Evolutionary conservation across 2,113 vertebrate genomes (phyloP).

Genomic region (Rhegmatorhina hoffmannsi): DNA sequence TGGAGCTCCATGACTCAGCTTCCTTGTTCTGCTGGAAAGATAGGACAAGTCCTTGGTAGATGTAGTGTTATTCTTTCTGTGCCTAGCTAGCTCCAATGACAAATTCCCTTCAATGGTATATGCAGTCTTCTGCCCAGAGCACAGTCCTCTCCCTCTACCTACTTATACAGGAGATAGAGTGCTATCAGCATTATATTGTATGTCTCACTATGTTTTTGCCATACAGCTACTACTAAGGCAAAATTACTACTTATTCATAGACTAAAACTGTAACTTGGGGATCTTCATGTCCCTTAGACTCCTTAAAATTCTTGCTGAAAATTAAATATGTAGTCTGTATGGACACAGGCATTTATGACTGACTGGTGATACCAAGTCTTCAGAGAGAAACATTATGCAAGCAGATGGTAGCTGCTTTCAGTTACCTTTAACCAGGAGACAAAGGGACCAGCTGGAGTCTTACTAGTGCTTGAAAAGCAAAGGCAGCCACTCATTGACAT

Average conservation of each 20-base stretch:
- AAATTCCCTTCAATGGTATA: not conserved
- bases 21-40: not conserved
- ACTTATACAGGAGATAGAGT: not conserved
- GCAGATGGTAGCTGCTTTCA: conserved; percentile 26
- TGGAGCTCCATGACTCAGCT: not conserved
- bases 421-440: not conserved
- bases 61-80: not conserved
- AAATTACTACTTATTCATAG: not conserved
- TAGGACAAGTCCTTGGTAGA: not conserved
- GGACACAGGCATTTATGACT: not conserved
- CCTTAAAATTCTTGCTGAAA: not conserved
- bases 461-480: not conserved
- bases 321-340: not conserved
- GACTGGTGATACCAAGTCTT: not conserved
- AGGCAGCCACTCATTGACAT: not conserved
- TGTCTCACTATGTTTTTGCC: not conserved
- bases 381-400: not conserved
- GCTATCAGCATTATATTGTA: not conserved
- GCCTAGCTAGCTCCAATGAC: not conserved
- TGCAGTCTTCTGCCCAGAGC: not conserved
- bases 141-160: not conserved
- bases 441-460: not conserved
- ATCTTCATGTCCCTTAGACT: not conserved
- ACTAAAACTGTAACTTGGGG: not conserved
- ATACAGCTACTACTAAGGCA: not conserved